Conservation (phyloP, 1,140 invertebrate genomes). For the Cheumatopsyche charites region DNA sequence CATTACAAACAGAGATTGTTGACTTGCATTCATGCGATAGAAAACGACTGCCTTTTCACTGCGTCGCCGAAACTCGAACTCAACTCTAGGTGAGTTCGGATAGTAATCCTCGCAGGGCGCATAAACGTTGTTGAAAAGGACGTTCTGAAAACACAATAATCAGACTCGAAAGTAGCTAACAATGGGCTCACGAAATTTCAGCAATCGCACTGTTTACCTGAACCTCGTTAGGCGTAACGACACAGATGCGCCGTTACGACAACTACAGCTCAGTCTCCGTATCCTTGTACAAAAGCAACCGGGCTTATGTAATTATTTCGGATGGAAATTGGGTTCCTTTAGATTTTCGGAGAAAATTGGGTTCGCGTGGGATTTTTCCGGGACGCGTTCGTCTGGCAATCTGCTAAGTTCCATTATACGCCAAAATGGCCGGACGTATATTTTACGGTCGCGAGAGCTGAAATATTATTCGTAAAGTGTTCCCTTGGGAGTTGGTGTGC, state of each 20-base stretch:
- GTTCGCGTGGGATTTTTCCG: too few species aligned
- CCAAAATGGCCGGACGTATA: slow-evolving; percentile 21
- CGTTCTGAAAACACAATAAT: not conserved
- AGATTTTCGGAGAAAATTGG: too few species aligned
- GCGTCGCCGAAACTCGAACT: too few species aligned
- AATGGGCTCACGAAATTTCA: not conserved
- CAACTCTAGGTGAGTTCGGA: too few species aligned
- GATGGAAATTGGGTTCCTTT: too few species aligned
- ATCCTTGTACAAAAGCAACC: too few species aligned
- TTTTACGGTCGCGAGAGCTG: slow-evolving; percentile 28
- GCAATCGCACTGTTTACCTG: not conserved
- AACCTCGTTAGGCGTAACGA: not conserved
- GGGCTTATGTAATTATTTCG: too few species aligned
- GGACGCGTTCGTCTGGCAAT: slow-evolving; percentile 14
- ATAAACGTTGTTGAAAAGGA: not conserved
- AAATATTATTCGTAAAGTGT: slow-evolving; percentile 23
- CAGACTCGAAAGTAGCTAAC: not conserved
- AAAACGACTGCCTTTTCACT: too few species aligned
- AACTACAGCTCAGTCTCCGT: too few species aligned
- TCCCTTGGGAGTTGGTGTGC: slow-evolving; percentile 1
- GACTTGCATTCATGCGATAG: too few species aligned
- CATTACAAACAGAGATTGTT: too few species aligned
- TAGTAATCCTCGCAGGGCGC: too few species aligned
- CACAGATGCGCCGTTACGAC: not conserved
- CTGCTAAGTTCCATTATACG: slow-evolving; percentile 18